Conservation (phyloP, 2,113 vertebrate genomes). For the Pavo muticus region DNA sequence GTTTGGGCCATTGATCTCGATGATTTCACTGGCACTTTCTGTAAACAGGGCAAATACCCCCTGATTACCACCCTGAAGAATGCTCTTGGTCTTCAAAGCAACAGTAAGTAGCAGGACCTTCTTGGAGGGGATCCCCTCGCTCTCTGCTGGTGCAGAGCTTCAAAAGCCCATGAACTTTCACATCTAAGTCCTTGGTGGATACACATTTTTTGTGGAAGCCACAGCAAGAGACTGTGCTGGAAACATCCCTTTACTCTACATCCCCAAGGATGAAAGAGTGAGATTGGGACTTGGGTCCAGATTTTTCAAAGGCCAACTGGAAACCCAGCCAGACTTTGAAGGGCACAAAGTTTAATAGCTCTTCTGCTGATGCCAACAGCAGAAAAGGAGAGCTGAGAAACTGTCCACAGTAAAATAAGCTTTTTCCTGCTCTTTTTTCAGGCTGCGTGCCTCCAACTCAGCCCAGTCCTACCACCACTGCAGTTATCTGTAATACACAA, state of each 20-base stretch:
- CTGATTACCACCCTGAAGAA: conserved; percentile 81
- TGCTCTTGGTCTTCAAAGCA: conserved; percentile 49
- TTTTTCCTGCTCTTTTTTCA: conserved; percentile 31
- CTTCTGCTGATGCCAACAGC: no score
- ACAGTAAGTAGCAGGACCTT: not conserved
- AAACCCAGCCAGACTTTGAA: not conserved
- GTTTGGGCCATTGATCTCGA: conserved; percentile 86
- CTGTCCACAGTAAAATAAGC: not conserved
- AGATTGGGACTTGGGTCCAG: not conserved
- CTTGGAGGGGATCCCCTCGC: not conserved
- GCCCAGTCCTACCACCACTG: conserved; percentile 46
- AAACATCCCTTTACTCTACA: not conserved
- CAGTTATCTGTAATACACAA: not conserved
- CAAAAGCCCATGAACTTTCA: no score
- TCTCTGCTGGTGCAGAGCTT: not conserved
- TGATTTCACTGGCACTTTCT: conserved; percentile 83
- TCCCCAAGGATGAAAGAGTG: not conserved
- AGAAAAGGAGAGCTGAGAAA: not conserved
- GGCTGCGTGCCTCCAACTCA: conserved; percentile 34
- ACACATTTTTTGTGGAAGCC: not conserved
- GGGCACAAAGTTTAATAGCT: not conserved
- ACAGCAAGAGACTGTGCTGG: not conserved
- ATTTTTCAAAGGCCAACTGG: not conserved
- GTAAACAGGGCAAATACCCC: conserved; percentile 79
- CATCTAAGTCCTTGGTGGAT: no score